phyloP scores from a whole-genome alignment of 2,888 invertebrate genomes.

The Sphaeridia pumilis region DNA sequence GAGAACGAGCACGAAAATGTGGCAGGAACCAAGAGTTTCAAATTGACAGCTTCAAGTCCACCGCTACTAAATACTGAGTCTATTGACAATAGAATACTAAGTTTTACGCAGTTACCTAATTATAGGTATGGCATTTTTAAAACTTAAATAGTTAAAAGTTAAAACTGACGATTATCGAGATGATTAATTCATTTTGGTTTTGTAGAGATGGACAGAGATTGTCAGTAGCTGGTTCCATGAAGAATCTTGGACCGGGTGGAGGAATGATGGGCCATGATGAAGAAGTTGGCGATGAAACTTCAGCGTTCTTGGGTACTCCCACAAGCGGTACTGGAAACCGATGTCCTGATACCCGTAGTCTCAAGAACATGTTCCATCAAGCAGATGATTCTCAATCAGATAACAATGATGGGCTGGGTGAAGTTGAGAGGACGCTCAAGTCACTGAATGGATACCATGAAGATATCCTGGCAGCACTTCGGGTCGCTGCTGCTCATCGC shows the following conservation, averaged over 20 bases:
- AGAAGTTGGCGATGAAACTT: constrained; percentile 51
- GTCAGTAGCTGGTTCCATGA: constrained; percentile 35
- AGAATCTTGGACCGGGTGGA: constrained; percentile 28
- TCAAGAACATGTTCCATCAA: constrained; percentile 57
- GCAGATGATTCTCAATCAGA: constrained; percentile 36
- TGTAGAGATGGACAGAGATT: constrained; percentile 35
- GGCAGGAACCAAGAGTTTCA: constrained; percentile 34
- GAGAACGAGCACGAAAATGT: constrained; percentile 29
- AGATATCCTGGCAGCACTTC: constrained; percentile 77
- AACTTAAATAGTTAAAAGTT: not conserved
- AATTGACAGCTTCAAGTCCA: constrained; percentile 26
- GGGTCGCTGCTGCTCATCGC: constrained; percentile 56
- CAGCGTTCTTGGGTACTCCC: constrained; percentile 61
- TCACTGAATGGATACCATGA: constrained; percentile 85
- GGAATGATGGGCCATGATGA: constrained; percentile 26
- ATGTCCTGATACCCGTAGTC: constrained; percentile 76
- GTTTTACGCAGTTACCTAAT: constrained; percentile 57
- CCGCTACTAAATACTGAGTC: constrained; percentile 42
- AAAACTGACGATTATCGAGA: not conserved
- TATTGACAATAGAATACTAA: constrained; percentile 67
- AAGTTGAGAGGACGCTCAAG: constrained; percentile 65
- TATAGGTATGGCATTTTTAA: constrained; percentile 37
- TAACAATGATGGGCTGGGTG: constrained; percentile 39
- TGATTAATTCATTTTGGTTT: not conserved
- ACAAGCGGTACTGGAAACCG: constrained; percentile 5